Conservation (phyloP, 2,888 invertebrate genomes). For the Drosophila pseudotalamancana region DNA sequence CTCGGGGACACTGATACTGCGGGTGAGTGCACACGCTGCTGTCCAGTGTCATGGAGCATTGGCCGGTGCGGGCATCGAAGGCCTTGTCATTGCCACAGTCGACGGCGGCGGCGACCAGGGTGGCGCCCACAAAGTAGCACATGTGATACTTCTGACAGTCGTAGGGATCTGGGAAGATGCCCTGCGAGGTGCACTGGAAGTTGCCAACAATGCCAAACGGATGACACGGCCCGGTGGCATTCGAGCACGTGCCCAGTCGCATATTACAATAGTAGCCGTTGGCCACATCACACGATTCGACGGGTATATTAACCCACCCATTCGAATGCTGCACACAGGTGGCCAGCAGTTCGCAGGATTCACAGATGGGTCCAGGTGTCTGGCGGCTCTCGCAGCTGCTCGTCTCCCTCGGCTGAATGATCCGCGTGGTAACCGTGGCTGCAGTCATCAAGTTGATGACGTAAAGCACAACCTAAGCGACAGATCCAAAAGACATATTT, state of each 20-base stretch:
- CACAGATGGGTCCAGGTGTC: constrained; percentile 82
- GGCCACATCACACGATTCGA: constrained; percentile 82
- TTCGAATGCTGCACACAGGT: constrained; percentile 82
- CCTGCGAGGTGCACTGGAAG: constrained; percentile 83
- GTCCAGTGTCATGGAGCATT: constrained; percentile 78
- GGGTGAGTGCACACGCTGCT: constrained; percentile 72
- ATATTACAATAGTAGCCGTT: constrained; percentile 82
- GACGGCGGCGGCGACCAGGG: constrained; percentile 82
- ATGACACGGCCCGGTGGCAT: constrained; percentile 83
- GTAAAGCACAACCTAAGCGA: constrained; percentile 44
- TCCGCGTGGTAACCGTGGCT: constrained; percentile 50
- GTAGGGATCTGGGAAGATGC: constrained; percentile 84
- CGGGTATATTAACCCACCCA: constrained; percentile 83
- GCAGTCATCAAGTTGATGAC: constrained; percentile 20
- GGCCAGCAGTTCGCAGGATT: constrained; percentile 82
- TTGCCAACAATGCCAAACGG: constrained; percentile 83
- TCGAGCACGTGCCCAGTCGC: constrained; percentile 78
- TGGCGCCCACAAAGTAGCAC: constrained; percentile 82
- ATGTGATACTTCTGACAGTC: constrained; percentile 84
- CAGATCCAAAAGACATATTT: neutral
- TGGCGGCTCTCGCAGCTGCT: constrained; percentile 80
- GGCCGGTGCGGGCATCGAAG: constrained; percentile 81
- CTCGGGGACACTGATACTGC: constrained; percentile 79
- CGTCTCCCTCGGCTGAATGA: constrained; percentile 79
- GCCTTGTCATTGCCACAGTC: constrained; percentile 83